Evolutionary conservation across 2,113 vertebrate species (phyloP).

Genomic region (Pterocles burchelli): DNA sequence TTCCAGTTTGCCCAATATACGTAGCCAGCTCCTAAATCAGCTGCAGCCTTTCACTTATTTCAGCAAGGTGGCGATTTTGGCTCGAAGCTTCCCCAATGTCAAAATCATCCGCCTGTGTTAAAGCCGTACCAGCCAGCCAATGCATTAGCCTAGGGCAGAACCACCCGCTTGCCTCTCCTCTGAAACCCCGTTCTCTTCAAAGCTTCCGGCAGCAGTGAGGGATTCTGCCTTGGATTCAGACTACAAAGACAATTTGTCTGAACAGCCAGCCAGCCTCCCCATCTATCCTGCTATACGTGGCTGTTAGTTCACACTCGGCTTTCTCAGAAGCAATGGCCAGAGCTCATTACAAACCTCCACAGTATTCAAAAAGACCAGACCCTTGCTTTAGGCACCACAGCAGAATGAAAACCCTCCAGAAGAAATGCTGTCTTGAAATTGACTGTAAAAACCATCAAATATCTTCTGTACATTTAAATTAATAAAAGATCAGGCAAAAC

Average conservation of each 20-base stretch:
- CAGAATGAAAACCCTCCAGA: background rate
- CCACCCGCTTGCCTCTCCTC: background rate
- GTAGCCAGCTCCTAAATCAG: background rate
- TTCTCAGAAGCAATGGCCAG: background rate
- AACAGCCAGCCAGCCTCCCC: background rate
- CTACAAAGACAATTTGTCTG: background rate
- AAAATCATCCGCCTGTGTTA: background rate
- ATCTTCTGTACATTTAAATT: background rate
- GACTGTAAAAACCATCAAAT: background rate
- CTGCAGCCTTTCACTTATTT: background rate
- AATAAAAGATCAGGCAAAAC: background rate
- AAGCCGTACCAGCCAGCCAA: rapidly evolving
- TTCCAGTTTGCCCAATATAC: background rate
- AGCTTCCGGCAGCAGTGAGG: background rate
- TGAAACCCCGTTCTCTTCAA: background rate
- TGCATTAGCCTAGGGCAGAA: no score
- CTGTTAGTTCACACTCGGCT: background rate
- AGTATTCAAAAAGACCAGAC: background rate
- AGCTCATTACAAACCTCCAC: background rate
- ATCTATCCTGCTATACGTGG: background rate
- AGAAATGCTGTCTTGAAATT: background rate
- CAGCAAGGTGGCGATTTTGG: background rate
- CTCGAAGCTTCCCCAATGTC: background rate
- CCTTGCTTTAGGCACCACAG: background rate
- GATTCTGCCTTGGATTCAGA: background rate